These are phyloP conservation scores for Zophobas atratus DNA, from an alignment of 1,140 invertebrate species.

Conservation along the genomic window DNA sequence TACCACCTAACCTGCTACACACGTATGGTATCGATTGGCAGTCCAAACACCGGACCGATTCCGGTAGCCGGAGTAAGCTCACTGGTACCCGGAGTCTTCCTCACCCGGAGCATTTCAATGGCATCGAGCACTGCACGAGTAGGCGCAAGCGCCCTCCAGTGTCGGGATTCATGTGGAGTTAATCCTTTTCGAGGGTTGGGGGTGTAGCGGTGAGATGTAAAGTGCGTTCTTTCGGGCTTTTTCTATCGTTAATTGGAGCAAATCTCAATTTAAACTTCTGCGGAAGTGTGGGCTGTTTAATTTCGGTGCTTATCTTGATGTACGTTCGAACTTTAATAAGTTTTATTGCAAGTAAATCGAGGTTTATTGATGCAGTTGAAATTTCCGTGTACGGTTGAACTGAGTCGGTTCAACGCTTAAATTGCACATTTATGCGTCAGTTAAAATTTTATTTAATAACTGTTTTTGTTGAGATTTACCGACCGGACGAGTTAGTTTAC, in stretches of 20 bases:
- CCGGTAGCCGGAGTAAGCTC: conserved; percentile 62
- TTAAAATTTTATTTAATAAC: too few relatives aligned
- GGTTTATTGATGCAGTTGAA: not conserved
- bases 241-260: conserved; percentile 17
- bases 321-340: not conserved
- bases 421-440: too few relatives aligned
- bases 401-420: too few relatives aligned
- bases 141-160: conserved; percentile 39
- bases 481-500: too few relatives aligned
- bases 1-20: conserved; percentile 50
- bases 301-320: not conserved
- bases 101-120: conserved; percentile 58
- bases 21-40: conserved; percentile 52
- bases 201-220: conserved; percentile 10
- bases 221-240: not conserved
- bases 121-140: conserved; percentile 38
- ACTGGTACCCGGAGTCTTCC: conserved; percentile 59
- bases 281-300: not conserved
- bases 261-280: conserved; percentile 23
- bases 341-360: not conserved
- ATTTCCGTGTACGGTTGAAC: too few relatives aligned
- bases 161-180: conserved; percentile 33
- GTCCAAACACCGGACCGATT: conserved; percentile 52
- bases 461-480: too few relatives aligned
- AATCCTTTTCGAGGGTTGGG: conserved; percentile 33